Base-by-base conservation (phyloP, 2,797 vertebrate species). In the Notolabrus celidotus region DNA sequence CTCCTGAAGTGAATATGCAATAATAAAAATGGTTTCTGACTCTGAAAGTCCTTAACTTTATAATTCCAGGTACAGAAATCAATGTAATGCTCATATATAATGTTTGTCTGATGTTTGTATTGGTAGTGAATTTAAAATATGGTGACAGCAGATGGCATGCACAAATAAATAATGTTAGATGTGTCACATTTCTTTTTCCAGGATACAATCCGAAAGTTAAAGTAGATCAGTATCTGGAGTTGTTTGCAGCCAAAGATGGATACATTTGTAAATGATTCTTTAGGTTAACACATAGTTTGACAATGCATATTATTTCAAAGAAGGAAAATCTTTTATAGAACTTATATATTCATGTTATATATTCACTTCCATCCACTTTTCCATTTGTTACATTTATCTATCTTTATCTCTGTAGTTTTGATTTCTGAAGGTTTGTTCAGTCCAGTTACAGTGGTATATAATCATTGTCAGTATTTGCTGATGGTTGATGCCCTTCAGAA, bases 101-200 rank as follows among this genome's bases (percentile, higher is more conserved):
- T 2, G 4, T 34, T 34, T 34, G 2, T 4, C 2, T 3, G 8
- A 34, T 34, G 34, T 34, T 34, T 34, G 33, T 34, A 34, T 11
- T 34, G 3, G 33, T 34, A 52, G 23, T 25, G 15, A 33, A n/a
- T 57, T 25, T 33, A 22, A 51, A 23, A 41, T 36, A 19, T n/a
- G 4, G 4, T 53, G 67, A 61, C 64, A 60, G 54, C 50, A 53
- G 55, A 71, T 57, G 7, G 22, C 25, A 55, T 19, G n/a, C 16
- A 22, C 14, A 31, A 68, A 68, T 49, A 23, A 64, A 42, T 60
- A 52, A 64, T 38, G 20, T 17, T 22, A 19, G 6, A 25, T 33
- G 29, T 42, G 36, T 73, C 25, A 33, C 22, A 22, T 67, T 46
- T 31, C 31, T 45, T 54, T 53, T 60, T 51, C n/a, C n/a, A n/a